Conservation (phyloP, 2,113 vertebrate species). For the Merops nubicus region DNA sequence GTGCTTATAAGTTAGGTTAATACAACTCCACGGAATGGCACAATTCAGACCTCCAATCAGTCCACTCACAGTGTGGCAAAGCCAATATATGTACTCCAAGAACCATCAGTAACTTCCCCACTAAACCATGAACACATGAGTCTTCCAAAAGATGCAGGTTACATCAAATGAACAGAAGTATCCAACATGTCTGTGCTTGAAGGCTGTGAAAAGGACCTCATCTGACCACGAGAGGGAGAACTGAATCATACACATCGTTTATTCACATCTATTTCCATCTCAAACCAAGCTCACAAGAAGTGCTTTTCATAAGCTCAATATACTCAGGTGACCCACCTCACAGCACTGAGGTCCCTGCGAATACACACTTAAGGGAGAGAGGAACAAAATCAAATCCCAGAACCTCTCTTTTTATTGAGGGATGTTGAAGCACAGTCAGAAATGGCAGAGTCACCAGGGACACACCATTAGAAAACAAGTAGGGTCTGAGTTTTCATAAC, state of each 20-base stretch:
- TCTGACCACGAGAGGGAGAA: slow-evolving; percentile 69
- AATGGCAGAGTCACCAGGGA: not conserved
- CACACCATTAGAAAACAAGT: not conserved
- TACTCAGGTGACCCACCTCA: not conserved
- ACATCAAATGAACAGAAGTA: not conserved
- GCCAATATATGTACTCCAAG: slow-evolving; percentile 42
- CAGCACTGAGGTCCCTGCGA: not conserved
- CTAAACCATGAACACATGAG: not conserved
- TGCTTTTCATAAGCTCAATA: not conserved
- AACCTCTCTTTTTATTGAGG: not conserved
- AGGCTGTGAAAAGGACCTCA: not conserved
- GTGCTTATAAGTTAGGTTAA: not conserved
- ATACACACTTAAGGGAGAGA: not conserved
- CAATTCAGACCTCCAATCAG: slow-evolving; percentile 25
- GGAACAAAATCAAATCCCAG: not conserved
- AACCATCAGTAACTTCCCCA: slow-evolving; percentile 7
- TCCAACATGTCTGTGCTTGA: not conserved
- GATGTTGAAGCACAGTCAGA: not conserved
- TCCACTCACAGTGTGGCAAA: not conserved
- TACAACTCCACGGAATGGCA: not conserved
- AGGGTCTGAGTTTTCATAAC: not conserved
- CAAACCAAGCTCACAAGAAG: not conserved
- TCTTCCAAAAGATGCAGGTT: not conserved
- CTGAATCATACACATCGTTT: slow-evolving; percentile 25
- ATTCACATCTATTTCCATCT: not conserved